Evolutionary conservation across 2,888 invertebrate species (phyloP), one percentile per base, ranked within the genome.

Genomic region (Seira ritae): DNA sequence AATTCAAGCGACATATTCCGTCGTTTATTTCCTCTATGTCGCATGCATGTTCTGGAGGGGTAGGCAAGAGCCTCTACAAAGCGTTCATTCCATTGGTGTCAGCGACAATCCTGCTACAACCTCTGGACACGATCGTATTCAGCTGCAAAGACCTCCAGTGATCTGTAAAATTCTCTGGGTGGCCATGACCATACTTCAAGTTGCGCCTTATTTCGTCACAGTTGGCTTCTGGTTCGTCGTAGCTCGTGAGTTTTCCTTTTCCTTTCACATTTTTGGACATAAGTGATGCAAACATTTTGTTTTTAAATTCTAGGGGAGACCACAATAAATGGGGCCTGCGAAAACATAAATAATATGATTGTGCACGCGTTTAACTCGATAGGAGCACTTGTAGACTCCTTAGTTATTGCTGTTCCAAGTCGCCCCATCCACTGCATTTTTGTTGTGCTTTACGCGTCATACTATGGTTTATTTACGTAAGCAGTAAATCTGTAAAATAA

Each of bases 341-440:
- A 55, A 12, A 42, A 55, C 10, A 66, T 75, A 0, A 76, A 42
- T 46, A 85, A 87, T 37, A 37, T 73, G 17, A 31, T 86, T 8
- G 71, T 84, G 10, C 87, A 87, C 60, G 87, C 75, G 1, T 2
- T 70, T 2, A 87, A 87, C 55, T 77, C 84, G 1, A 67, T 74
- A 0, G 2, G 82, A 46, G 84, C 83, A 1, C 65, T 87, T 0
- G 4, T 86, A 20, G 87, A 87, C 22, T 15, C 78, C 2, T 62
- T 82, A 10, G 42, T 86, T 0, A 81, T 87, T 17, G 80, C 85
- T 0, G 73, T 87, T n/a, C 87, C 87, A 0, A 79, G 83, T 12
- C 74, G 79, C n/a, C 42, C 66, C 15, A 72, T 80, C 4, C 85
- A 86, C 50, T 71, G 80, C 20, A 60, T 87, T 12, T 87, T 84